phyloP scores from a whole-genome alignment of 2,113 vertebrate species.

The Odocoileus hemionus region DNA sequence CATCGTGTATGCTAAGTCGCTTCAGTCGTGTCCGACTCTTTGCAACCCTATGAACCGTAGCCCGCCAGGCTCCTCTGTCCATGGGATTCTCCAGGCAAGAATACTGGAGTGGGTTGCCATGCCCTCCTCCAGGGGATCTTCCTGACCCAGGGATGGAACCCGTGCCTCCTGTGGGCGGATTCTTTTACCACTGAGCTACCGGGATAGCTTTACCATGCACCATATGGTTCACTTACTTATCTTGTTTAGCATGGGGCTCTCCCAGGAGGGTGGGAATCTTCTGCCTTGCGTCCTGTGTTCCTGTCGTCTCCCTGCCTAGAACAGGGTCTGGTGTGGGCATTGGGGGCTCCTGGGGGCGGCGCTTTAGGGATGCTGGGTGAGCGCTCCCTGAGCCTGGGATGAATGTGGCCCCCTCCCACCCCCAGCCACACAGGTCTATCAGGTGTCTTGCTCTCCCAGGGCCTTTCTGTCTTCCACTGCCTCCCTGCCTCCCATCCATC shows the following conservation, averaged over 20 bases:
- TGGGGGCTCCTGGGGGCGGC: background rate
- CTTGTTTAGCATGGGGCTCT: background rate
- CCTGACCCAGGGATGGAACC: background rate
- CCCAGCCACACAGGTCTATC: background rate
- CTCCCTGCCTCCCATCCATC: background rate
- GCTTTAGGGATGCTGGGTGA: background rate
- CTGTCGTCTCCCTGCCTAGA: background rate
- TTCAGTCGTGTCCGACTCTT: background rate
- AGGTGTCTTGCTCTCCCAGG: background rate
- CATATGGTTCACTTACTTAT: background rate
- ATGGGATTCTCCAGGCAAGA: background rate
- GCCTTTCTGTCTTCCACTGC: background rate
- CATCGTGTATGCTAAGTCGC: background rate
- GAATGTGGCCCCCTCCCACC: fast-evolving
- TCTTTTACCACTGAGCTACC: background rate
- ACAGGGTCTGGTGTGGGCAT: background rate
- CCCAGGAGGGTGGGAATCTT: background rate
- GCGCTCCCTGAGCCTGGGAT: background rate
- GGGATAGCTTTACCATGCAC: background rate
- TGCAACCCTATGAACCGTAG: background rate
- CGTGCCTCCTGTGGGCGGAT: background rate
- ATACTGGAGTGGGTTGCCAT: background rate
- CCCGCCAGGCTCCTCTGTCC: background rate
- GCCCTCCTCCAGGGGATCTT: background rate
- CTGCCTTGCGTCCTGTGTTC: background rate